A percentile compares a stretch with the other conserved stretches of the same genome.
Conservation (phyloP, 2,888 invertebrate species). For the Buathra laborator region DNA sequence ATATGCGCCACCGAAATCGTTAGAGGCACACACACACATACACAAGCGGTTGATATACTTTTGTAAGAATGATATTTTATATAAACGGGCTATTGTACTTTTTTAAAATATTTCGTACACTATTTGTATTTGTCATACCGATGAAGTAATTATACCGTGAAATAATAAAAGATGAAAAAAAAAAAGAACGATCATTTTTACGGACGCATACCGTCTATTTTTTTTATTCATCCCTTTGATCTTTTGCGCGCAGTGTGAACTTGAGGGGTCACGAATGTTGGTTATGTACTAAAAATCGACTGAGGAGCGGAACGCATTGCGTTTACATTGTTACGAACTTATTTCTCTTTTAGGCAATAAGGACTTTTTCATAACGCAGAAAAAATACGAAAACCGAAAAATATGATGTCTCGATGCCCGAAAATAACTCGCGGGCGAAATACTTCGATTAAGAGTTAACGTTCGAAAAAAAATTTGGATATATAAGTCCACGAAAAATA, state of each 20-base stretch:
- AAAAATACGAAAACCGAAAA: neutral
- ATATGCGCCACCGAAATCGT: constrained; percentile 72
- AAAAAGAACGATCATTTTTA: constrained; percentile 80
- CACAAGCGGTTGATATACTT: constrained; percentile 77
- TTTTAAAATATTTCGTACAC: constrained; percentile 83
- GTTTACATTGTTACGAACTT: no score
- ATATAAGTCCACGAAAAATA: neutral
- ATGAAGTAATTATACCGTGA: constrained; percentile 80
- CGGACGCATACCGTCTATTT: constrained; percentile 60
- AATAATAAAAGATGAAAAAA: constrained; percentile 74
- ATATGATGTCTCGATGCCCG: neutral
- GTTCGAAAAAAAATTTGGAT: neutral
- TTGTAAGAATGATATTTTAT: constrained; percentile 84
- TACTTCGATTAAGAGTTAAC: no score
- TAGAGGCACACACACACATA: constrained; percentile 58
- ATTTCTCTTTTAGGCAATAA: no score
- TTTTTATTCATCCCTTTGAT: constrained; percentile 4
- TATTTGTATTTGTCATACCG: constrained; percentile 81
- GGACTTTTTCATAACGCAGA: neutral
- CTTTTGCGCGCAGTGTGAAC: neutral
- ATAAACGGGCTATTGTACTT: constrained; percentile 85
- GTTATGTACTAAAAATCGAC: no score
- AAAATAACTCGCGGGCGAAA: no score
- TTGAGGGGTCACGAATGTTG: no score
- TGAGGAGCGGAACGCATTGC: no score